Conservation (phyloP, 1,140 invertebrate genomes). For the Diorhabda elongata region DNA sequence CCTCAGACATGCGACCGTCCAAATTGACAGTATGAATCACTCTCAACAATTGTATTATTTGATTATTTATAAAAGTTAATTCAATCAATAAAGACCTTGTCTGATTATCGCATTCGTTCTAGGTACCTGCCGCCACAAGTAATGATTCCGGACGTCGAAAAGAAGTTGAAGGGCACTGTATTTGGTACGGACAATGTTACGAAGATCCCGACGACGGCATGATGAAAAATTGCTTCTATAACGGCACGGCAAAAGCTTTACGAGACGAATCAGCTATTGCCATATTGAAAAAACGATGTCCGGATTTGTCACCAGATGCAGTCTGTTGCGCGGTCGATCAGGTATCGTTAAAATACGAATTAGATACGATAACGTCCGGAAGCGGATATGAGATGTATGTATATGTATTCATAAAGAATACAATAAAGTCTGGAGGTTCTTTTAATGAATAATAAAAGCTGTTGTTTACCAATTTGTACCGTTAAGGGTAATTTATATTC, state of each 20-base stretch:
- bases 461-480: no score
- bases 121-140: constrained; percentile 40
- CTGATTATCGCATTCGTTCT: constrained; percentile 13
- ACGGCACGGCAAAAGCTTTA: constrained; percentile 63
- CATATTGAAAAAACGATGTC: constrained; percentile 64
- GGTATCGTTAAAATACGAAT: neutral
- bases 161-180: constrained; percentile 52
- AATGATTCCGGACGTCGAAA: constrained; percentile 26
- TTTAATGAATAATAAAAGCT: no score
- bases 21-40: neutral
- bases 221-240: constrained; percentile 65
- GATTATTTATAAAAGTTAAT: neutral
- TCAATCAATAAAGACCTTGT: neutral
- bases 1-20: neutral
- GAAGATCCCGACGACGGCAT: constrained; percentile 27
- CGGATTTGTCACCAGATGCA: constrained; percentile 53
- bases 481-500: no score
- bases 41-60: neutral
- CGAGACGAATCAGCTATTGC: constrained; percentile 47
- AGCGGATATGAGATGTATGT: no score
- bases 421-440: no score
- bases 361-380: no score
- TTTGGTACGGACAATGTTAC: constrained; percentile 75
- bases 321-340: constrained; percentile 69
- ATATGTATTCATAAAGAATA: no score